Percentiles rank a stretch among this genome's conserved stretches.
These are phyloP conservation scores for Henricia sp. DNA, from an alignment of 53 echinoderm and acorn worm genomes.

Conservation along the genomic window DNA sequence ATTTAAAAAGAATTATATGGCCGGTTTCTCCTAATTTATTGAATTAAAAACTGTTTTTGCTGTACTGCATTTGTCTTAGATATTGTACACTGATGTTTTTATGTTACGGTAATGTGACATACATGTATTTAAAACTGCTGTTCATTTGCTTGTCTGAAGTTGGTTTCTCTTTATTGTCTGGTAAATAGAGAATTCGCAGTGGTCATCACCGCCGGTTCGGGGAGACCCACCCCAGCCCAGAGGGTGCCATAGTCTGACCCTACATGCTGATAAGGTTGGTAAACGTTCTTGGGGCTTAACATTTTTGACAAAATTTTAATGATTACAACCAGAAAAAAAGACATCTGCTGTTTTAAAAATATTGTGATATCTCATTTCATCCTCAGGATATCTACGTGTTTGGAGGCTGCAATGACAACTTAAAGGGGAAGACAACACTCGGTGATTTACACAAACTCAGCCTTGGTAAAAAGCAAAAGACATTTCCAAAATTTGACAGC, in stretches of 20 bases:
- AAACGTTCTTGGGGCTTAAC: no score
- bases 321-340: no score
- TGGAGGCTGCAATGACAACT: slow-evolving; percentile 71
- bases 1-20: background rate
- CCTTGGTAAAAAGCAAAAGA: slow-evolving; percentile 47
- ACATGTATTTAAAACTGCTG: background rate
- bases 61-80: no score
- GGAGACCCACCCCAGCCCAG: slow-evolving; percentile 64
- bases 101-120: background rate
- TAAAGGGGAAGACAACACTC: slow-evolving; percentile 55
- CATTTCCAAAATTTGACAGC: no score
- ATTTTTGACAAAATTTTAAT: no score
- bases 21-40: background rate
- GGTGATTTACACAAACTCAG: slow-evolving; percentile 76
- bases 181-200: slow-evolving; percentile 27
- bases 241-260: slow-evolving; percentile 61
- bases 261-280: slow-evolving; percentile 72
- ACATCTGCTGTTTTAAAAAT: background rate
- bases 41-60: background rate
- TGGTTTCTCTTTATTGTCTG: background rate
- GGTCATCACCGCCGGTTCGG: slow-evolving; percentile 50
- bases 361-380: background rate
- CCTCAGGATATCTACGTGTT: slow-evolving; percentile 75
- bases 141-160: background rate
- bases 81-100: background rate